These are phyloP conservation scores for Trogon surrucura DNA, from an alignment of 2,113 vertebrate genomes.

Conservation along the genomic window DNA sequence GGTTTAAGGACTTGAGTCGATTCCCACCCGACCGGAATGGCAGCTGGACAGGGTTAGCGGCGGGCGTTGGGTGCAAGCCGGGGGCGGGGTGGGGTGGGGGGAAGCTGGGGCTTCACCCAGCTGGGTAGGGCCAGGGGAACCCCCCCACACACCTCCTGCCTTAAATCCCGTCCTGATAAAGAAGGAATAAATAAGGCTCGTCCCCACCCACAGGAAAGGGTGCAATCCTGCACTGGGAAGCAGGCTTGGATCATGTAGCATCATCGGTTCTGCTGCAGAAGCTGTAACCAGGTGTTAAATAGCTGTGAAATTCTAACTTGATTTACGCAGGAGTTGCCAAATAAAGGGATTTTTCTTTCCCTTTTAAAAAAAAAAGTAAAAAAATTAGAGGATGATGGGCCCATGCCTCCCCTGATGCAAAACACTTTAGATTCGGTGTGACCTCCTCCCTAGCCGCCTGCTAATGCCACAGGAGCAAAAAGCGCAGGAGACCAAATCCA, in stretches of 20 bases:
- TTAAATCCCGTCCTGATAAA: background rate
- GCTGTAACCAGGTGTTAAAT: conserved; percentile 50
- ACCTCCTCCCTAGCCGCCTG: background rate
- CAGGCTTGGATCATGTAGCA: background rate
- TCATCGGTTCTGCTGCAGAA: background rate
- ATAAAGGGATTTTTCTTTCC: background rate
- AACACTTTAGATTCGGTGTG: fast-evolving
- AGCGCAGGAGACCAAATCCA: background rate
- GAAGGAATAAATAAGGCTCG: background rate
- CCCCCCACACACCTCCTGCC: background rate
- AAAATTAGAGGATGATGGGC: background rate
- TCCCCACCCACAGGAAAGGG: background rate
- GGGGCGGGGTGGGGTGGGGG: background rate
- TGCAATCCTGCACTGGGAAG: background rate
- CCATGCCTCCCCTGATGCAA: background rate
- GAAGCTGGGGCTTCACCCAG: background rate
- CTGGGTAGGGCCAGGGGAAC: background rate
- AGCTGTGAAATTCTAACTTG: conserved; percentile 26
- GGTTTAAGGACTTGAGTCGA: conserved; percentile 53
- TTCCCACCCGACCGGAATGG: conserved; percentile 26
- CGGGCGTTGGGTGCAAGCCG: background rate
- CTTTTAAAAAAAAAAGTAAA: background rate
- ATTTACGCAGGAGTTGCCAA: background rate
- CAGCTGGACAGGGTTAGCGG: conserved; percentile 1
- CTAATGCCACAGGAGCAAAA: background rate